These are phyloP conservation scores for Nysson spinosus DNA, from an alignment of 2,888 invertebrate genomes.

Conservation along the genomic window DNA sequence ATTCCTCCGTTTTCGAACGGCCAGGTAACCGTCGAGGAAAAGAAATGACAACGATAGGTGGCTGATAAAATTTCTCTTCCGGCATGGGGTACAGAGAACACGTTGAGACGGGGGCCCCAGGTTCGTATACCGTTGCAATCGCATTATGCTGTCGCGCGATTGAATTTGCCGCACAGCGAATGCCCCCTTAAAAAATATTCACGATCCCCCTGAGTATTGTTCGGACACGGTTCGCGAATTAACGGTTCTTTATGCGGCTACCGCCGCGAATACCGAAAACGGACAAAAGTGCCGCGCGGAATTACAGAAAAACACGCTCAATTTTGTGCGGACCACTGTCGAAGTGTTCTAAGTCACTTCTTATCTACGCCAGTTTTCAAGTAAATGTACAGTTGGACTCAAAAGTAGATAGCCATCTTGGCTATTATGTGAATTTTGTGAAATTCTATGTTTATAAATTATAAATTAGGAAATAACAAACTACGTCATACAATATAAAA, in stretches of 20 bases:
- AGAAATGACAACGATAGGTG: slow-evolving; percentile 34
- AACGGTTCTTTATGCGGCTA: slow-evolving; percentile 25
- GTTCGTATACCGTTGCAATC: slow-evolving; percentile 27
- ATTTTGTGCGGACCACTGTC: no score
- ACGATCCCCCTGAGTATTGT: slow-evolving; percentile 16
- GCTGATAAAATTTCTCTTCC: slow-evolving; percentile 42
- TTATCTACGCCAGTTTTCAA: no score
- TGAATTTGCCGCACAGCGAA: slow-evolving; percentile 11
- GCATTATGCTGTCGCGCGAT: slow-evolving; percentile 36
- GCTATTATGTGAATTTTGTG: no score
- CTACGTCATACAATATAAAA: no score
- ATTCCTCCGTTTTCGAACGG: slow-evolving; percentile 1
- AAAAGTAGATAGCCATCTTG: no score
- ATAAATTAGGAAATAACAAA: no score
- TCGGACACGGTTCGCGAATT: slow-evolving; percentile 31
- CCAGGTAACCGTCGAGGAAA: slow-evolving; percentile 4
- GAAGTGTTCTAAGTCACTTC: no score
- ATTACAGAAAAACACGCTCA: no score
- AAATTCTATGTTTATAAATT: no score
- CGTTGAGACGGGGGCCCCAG: slow-evolving; percentile 26
- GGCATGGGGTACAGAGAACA: slow-evolving; percentile 30
- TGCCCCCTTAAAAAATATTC: slow-evolving; percentile 19
- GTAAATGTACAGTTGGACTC: no score
- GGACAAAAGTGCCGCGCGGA: no score
- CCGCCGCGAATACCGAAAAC: slow-evolving; percentile 8